phyloP scores from a whole-genome alignment of 2,888 invertebrate genomes.

The Xylophagus ater region DNA sequence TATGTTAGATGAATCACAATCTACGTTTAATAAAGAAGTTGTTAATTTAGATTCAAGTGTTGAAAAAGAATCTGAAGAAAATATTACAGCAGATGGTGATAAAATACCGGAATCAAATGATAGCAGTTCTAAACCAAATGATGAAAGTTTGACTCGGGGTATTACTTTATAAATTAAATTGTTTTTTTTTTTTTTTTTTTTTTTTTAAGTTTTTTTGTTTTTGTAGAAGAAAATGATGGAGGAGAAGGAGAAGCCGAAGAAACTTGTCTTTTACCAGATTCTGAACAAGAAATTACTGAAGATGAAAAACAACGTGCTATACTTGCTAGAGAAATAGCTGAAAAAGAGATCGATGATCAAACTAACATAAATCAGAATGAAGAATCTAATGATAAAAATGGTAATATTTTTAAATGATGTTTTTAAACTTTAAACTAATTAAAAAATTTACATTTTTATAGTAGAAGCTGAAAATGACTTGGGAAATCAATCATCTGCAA shows the following conservation, averaged over 20 bases:
- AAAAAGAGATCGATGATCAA: too few species aligned
- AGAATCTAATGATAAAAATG: constrained; percentile 8
- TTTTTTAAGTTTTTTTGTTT: too few species aligned
- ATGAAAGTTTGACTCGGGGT: background rate
- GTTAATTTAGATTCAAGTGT: too few species aligned
- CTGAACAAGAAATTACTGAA: constrained; percentile 54
- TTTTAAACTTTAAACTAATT: too few species aligned
- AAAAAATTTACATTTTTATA: too few species aligned
- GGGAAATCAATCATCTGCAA: too few species aligned
- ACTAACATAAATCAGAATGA: too few species aligned
- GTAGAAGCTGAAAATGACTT: background rate
- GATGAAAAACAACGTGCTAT: constrained; percentile 53
- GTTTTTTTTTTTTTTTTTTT: constrained; percentile 4
- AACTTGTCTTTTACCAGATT: constrained; percentile 57
- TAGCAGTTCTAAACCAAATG: background rate
- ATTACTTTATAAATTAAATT: background rate
- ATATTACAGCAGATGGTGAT: constrained; percentile 13
- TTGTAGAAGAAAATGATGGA: constrained; percentile 41
- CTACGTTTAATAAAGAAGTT: too few species aligned
- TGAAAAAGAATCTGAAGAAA: constrained; percentile 2
- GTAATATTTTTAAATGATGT: too few species aligned
- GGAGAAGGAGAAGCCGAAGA: constrained; percentile 53
- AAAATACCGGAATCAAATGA: background rate
- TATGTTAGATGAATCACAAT: too few species aligned
- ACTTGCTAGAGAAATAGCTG: constrained; percentile 33